Conservation (phyloP, 2,113 vertebrate species). For the Siphamia tubifer region DNA sequence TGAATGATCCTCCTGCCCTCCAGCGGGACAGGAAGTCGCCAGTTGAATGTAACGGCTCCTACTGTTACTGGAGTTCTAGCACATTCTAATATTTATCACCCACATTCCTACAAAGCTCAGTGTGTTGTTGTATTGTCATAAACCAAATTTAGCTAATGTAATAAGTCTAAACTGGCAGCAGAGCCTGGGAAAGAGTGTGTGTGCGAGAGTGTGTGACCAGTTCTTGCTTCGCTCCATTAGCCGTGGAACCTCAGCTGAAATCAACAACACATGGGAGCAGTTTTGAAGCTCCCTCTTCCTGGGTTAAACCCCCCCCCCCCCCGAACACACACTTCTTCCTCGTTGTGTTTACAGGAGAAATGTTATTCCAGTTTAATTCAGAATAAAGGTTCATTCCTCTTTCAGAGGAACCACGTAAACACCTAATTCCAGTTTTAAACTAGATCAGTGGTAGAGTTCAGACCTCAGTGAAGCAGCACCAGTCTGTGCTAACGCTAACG, state of each 20-base stretch:
- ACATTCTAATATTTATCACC: too few species aligned
- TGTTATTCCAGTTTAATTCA: too few species aligned
- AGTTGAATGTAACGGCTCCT: slow-evolving; percentile 8
- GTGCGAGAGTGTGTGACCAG: slow-evolving; percentile 45
- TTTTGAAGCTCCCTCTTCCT: slow-evolving; percentile 59
- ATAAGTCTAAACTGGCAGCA: slow-evolving; percentile 52
- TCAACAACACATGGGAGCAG: slow-evolving; percentile 74
- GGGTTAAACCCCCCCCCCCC: slow-evolving; percentile 53
- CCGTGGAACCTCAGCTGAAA: slow-evolving; percentile 72
- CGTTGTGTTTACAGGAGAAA: too few species aligned
- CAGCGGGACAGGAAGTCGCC: slow-evolving; percentile 32
- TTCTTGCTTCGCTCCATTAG: slow-evolving; percentile 75
- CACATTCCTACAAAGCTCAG: slow-evolving; percentile 37
- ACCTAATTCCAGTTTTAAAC: too few species aligned
- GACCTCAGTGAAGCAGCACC: too few species aligned
- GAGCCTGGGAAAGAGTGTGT: slow-evolving; percentile 58
- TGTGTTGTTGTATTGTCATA: slow-evolving; percentile 53
- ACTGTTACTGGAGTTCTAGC: too few species aligned
- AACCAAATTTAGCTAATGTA: slow-evolving; percentile 48
- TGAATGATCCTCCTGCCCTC: slow-evolving; percentile 2
- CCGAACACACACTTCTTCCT: too few species aligned
- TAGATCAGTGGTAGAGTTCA: too few species aligned
- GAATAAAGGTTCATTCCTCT: too few species aligned
- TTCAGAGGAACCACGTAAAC: too few species aligned
- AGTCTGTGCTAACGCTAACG: too few species aligned